Base-by-base conservation (phyloP, 2,888 invertebrate species). In the Phengaris alcon region DNA sequence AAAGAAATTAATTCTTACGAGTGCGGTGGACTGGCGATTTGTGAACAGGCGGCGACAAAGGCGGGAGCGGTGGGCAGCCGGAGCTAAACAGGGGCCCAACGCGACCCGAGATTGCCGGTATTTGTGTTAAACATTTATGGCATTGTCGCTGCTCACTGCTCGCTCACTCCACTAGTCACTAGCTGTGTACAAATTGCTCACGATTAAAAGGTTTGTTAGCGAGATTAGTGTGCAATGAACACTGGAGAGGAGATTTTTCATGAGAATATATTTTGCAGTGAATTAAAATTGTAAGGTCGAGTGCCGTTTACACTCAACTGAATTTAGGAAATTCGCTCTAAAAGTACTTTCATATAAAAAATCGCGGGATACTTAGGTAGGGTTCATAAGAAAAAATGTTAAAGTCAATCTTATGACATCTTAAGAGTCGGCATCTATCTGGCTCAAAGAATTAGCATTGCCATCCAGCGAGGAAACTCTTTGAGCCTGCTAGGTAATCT, bases 71-170 rank as follows among this genome's bases (percentile, higher is more conserved):
- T 87, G 85, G 86, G 85, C 87, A 90, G 87, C 90, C 88, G 88
- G 84, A 82, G 85, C 83, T 85, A 89, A 88, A 88, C 88, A 86
- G 86, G 87, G 88, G 86, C 81, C 79, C 79, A 80, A 79, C 78
- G 84, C 82, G 85, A 87, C 84, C 82, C 78, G 82, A 88, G 90
- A 89, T 89, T 88, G 88, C 87, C 84, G 86, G 88, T 91, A 89
- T 91, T 91, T 90, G 88, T 88, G 85, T 83, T 86, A 90, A 90
- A 90, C 90, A 89, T 83, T 85, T 13, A 80, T 82, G 82, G 82
- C 83, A 82, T 90, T 90, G 88, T 89, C 82, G 78, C 78, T 85
- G 87, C 80, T 83, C 87, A 78, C 78, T 85, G 87, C 80, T 83
- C 87, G 83, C 84, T 80, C 84, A 86, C 86, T 83, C 83, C 82